Conservation (phyloP, 2,888 invertebrate genomes). For the Cyclophora punctaria region DNA sequence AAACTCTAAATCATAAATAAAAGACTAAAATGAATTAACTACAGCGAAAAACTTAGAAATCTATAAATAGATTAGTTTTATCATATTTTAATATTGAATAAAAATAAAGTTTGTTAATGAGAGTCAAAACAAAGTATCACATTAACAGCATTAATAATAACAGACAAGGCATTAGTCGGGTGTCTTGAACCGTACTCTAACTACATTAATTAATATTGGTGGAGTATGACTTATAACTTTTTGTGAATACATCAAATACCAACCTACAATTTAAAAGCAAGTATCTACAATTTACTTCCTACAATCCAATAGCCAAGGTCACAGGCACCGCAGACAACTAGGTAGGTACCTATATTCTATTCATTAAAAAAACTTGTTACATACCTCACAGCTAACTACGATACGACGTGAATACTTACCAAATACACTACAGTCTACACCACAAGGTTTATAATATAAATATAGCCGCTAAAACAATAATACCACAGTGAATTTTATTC, state of each 20-base stretch:
- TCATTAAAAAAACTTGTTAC: constrained; percentile 45
- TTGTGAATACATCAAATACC: constrained; percentile 72
- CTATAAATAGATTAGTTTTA: too few relatives aligned
- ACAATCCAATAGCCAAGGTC: constrained; percentile 75
- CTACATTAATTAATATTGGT: constrained; percentile 20
- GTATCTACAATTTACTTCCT: constrained; percentile 73
- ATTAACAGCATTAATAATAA: too few relatives aligned
- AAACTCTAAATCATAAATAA: too few relatives aligned
- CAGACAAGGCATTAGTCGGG: too few relatives aligned
- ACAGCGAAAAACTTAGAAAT: too few relatives aligned
- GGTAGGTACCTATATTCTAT: constrained; percentile 54
- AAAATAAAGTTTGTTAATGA: neutral
- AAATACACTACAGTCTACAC: constrained; percentile 11
- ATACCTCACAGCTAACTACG: constrained; percentile 39
- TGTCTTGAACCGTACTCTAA: neutral
- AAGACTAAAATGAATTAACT: too few relatives aligned
- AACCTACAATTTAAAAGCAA: constrained; percentile 73
- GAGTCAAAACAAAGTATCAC: too few relatives aligned
- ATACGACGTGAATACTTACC: constrained; percentile 13
- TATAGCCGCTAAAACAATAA: constrained; percentile 8
- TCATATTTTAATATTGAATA: too few relatives aligned
- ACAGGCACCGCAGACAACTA: constrained; percentile 61
- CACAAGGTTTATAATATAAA: too few relatives aligned
- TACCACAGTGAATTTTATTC: constrained; percentile 1
- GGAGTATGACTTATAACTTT: constrained; percentile 59